phyloP scores from a whole-genome alignment of 2,797 vertebrate genomes.

The Melanotaenia nigrans region DNA sequence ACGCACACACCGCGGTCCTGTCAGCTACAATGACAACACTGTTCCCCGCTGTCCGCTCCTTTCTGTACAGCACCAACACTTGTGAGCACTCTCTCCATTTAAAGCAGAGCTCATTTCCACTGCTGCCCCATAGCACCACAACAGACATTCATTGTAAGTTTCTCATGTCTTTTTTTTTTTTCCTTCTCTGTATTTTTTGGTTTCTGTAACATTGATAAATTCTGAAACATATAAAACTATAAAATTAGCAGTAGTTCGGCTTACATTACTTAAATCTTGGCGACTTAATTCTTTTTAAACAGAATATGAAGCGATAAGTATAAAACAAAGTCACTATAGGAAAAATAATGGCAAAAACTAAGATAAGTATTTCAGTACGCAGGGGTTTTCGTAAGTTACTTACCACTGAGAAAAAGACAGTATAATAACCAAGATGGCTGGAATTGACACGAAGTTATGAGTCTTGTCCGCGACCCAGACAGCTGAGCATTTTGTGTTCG shows the following conservation, averaged over 20 bases:
- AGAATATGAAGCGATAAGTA: background rate
- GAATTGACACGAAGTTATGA: constrained; percentile 37
- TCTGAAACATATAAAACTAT: background rate
- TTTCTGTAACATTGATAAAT: background rate
- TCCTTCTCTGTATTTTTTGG: background rate
- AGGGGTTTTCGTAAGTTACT: constrained; percentile 41
- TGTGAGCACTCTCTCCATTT: constrained; percentile 21
- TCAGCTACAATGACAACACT: constrained; percentile 67
- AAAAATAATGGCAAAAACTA: background rate
- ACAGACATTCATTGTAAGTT: background rate
- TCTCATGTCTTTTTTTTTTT: no score
- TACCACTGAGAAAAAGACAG: constrained; percentile 55
- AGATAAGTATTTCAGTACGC: no score
- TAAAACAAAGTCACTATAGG: background rate
- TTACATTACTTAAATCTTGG: background rate
- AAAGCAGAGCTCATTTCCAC: constrained; percentile 32
- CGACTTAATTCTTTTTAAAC: background rate
- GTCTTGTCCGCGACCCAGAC: constrained; percentile 34
- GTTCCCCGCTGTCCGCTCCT: constrained; percentile 12
- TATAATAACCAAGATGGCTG: constrained; percentile 41
- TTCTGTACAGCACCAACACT: constrained; percentile 9
- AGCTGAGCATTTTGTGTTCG: constrained; percentile 62
- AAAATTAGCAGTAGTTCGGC: rapidly evolving
- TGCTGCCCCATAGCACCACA: constrained; percentile 8
- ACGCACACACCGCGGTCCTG: constrained; percentile 39